Evolutionary conservation across 1,140 invertebrate genomes (phyloP).

Genomic region (Meteorus sp.): DNA sequence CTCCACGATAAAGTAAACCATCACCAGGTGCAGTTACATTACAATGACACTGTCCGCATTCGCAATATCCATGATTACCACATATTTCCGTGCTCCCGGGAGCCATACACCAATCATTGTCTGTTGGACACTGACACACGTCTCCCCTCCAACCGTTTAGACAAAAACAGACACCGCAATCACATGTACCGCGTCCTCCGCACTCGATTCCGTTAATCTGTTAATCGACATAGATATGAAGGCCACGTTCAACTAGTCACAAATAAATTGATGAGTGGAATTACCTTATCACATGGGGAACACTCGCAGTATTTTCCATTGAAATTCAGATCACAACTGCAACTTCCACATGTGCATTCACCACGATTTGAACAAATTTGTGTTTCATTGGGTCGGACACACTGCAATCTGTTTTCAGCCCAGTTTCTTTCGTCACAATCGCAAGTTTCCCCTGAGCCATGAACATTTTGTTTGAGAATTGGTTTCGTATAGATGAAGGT

Average conservation of each 20-base stretch:
- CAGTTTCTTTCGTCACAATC: slow-evolving; percentile 34
- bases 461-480: background rate
- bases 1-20: slow-evolving; percentile 37
- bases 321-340: slow-evolving; percentile 38
- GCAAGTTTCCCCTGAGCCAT: slow-evolving; percentile 36
- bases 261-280: background rate
- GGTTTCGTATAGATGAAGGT: background rate
- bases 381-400: slow-evolving; percentile 20
- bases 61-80: slow-evolving; percentile 40
- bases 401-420: slow-evolving; percentile 32
- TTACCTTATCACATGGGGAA: slow-evolving; percentile 40
- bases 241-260: no score
- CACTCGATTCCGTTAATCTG: slow-evolving; percentile 41
- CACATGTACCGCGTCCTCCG: slow-evolving; percentile 33
- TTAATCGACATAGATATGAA: background rate
- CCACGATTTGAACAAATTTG: slow-evolving; percentile 37
- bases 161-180: slow-evolving; percentile 38
- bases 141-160: slow-evolving; percentile 38
- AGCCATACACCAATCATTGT: slow-evolving; percentile 32
- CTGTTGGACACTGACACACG: slow-evolving; percentile 38
- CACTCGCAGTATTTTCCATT: slow-evolving; percentile 42
- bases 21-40: slow-evolving; percentile 34
- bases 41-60: slow-evolving; percentile 43
- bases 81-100: slow-evolving; percentile 40
- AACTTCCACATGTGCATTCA: slow-evolving; percentile 40